phyloP scores from a whole-genome alignment of 2,888 invertebrate genomes.

The Homarus gammarus region DNA sequence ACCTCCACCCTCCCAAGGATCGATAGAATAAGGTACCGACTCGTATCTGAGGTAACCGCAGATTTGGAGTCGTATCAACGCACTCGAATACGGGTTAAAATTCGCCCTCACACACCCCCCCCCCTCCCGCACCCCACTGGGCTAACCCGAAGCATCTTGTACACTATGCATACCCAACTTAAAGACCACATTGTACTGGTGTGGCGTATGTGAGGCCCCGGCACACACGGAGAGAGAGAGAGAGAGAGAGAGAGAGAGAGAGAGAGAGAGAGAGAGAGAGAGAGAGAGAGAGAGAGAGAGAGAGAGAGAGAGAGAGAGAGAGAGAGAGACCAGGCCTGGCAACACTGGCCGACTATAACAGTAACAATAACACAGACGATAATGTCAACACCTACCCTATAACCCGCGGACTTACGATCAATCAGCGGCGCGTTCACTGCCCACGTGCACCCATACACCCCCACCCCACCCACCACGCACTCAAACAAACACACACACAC shows the following conservation, averaged over 20 bases:
- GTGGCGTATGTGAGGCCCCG: too few relatives aligned
- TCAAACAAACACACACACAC: not conserved
- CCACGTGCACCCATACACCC: not conserved
- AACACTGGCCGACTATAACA: slow-evolving; percentile 8
- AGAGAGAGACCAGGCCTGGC: not conserved
- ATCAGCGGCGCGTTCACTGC: slow-evolving; percentile 1
- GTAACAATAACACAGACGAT: slow-evolving; percentile 34
- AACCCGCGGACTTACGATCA: slow-evolving; percentile 22
- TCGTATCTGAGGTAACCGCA: not conserved
- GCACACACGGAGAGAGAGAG: not conserved
- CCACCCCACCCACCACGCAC: not conserved
- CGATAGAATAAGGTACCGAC: not conserved
- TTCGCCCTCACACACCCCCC: not conserved
- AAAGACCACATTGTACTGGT: not conserved
- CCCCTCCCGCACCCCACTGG: too few relatives aligned
- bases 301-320: slow-evolving; percentile 26
- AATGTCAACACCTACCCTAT: slow-evolving; percentile 29
- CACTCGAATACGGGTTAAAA: not conserved
- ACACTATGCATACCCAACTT: not conserved
- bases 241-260: slow-evolving; percentile 17
- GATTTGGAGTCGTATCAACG: too few relatives aligned
- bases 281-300: slow-evolving; percentile 17
- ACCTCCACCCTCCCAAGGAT: not conserved
- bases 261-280: slow-evolving; percentile 30
- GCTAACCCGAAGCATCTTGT: not conserved